phyloP scores from a whole-genome alignment of 2,113 vertebrate genomes.

The Cebidichthys violaceus region DNA sequence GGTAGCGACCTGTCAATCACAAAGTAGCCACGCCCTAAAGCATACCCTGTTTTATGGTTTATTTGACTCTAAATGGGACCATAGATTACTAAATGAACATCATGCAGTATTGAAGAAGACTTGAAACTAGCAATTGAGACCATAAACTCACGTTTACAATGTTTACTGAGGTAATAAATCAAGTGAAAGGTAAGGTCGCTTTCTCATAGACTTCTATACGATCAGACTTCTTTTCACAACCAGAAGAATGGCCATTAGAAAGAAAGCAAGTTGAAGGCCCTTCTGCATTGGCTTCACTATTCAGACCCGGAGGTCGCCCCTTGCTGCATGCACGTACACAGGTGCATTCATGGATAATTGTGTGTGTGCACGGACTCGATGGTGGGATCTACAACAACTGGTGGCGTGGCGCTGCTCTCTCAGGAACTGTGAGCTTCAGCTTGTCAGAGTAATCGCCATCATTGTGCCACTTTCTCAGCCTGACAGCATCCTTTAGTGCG shows the following conservation, averaged over 20 bases:
- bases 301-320: no score
- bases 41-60: no score
- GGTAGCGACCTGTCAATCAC: no score
- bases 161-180: no score
- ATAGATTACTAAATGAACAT: no score
- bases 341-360: neutral
- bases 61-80: no score
- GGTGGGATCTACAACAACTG: constrained; percentile 16
- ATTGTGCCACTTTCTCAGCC: constrained; percentile 51
- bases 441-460: constrained; percentile 49
- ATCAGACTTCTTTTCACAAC: neutral
- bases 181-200: neutral
- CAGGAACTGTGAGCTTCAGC: constrained; percentile 15
- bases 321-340: neutral
- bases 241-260: neutral
- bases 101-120: no score
- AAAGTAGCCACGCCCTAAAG: no score
- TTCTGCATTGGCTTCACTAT: no score
- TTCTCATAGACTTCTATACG: neutral
- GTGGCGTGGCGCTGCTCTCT: neutral
- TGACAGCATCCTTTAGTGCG: constrained; percentile 50
- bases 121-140: no score
- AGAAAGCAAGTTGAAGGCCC: neutral
- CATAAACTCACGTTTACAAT: no score
- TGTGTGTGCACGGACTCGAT: neutral